A percentile compares a stretch with the other conserved stretches of the same genome.
These are phyloP conservation scores for Plemyria rubiginata DNA, from an alignment of 2,888 invertebrate genomes.

Conservation along the genomic window DNA sequence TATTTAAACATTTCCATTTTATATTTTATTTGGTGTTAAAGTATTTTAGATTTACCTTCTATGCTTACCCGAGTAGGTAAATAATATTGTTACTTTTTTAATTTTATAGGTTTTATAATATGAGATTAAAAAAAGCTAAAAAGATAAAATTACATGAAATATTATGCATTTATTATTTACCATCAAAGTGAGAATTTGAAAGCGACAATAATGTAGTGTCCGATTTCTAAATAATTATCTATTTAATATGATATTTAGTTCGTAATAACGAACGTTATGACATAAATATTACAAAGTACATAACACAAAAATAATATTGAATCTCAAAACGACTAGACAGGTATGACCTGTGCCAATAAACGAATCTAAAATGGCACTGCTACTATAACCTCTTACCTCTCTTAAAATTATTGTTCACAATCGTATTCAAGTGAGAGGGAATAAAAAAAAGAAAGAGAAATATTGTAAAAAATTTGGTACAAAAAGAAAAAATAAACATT, in stretches of 20 bases:
- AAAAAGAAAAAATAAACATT: too few species aligned
- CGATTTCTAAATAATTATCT: slow-evolving; percentile 20
- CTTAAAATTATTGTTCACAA: too few species aligned
- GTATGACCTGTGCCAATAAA: slow-evolving; percentile 18
- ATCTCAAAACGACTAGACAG: slow-evolving; percentile 80
- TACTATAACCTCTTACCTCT: too few species aligned
- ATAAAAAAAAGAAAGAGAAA: too few species aligned
- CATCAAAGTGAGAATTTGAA: slow-evolving; percentile 29
- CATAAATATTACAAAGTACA: slow-evolving; percentile 26
- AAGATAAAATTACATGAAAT: slow-evolving; percentile 10
- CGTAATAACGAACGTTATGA: slow-evolving; percentile 44
- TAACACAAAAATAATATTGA: slow-evolving; percentile 53
- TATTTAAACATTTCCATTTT: neutral
- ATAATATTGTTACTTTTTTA: neutral
- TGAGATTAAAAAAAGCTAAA: neutral
- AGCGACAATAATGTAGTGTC: slow-evolving; percentile 31
- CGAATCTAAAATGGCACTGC: too few species aligned
- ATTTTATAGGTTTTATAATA: neutral
- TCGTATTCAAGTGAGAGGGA: too few species aligned
- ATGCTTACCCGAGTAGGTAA: neutral
- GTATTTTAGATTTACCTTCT: slow-evolving; percentile 1
- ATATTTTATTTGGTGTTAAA: slow-evolving; percentile 2
- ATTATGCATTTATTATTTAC: slow-evolving; percentile 22
- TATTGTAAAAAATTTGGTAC: too few species aligned
- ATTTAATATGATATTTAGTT: slow-evolving; percentile 40